Conservation (phyloP, 2,888 invertebrate genomes). For the Carterocephalus palaemon region DNA sequence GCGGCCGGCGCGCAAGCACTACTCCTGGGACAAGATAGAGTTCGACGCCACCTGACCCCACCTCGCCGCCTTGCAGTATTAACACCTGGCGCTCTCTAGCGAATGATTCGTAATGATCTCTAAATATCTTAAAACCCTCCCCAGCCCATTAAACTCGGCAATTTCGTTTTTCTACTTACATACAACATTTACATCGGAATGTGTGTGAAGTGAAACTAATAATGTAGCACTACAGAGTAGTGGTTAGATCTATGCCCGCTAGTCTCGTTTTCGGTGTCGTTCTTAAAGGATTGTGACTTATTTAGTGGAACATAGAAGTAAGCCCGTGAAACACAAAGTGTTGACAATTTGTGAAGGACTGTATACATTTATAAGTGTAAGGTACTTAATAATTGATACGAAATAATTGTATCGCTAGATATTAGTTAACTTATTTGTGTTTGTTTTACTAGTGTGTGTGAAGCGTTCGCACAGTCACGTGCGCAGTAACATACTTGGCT, state of each 20-base stretch:
- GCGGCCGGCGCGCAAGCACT: conserved; percentile 81
- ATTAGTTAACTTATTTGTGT: conserved; percentile 53
- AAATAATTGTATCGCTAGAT: conserved; percentile 69
- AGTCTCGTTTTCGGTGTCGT: conserved; percentile 58
- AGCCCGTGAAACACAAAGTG: conserved; percentile 63
- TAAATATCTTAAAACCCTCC: conserved; percentile 20
- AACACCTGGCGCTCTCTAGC: conserved; percentile 35
- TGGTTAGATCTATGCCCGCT: conserved; percentile 45
- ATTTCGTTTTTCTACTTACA: not conserved
- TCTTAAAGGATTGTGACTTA: conserved; percentile 61
- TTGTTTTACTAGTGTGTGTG: conserved; percentile 55
- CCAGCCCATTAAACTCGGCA: not conserved
- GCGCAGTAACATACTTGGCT: conserved; percentile 56
- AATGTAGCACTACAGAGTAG: conserved; percentile 43
- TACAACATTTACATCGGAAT: not conserved
- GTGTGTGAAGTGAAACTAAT: conserved; percentile 3
- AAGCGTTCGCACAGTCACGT: conserved; percentile 45
- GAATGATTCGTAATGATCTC: conserved; percentile 47
- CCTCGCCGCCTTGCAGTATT: conserved; percentile 27
- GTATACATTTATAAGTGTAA: conserved; percentile 29
- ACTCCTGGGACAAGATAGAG: conserved; percentile 88
- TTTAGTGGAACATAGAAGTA: conserved; percentile 45
- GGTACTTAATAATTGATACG: conserved; percentile 68
- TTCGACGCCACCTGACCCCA: conserved; percentile 81
- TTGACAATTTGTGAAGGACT: conserved; percentile 48